Base-by-base conservation (phyloP, 2,113 vertebrate species). In the Daubentonia madagascariensis region DNA sequence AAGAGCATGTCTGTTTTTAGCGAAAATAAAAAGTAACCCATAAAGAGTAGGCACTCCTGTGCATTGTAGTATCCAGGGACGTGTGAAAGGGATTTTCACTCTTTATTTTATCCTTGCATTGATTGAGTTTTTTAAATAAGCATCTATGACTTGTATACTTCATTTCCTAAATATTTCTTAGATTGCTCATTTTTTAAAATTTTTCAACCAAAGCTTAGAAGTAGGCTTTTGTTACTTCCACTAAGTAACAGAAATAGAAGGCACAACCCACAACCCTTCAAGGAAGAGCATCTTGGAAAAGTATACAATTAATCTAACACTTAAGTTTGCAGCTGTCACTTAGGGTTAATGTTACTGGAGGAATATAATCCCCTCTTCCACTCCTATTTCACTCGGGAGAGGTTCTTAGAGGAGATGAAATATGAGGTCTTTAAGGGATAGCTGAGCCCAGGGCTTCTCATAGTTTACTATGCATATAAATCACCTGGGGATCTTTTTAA, bases 1-100 rank as follows among this genome's bases (percentile, higher is more conserved):
- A 91, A 96, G 37, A 94, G 52, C 54, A 12, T 80, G n/a, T 48
- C 68, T 93, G 16, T 65, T 96, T 92, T 87, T 83, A 90, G 28
- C 35, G 79, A 86, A 95, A 94, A 89, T 68, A 70, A 84, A 91
- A 93, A 68, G 23, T 72, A 85, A 65, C 6, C 63, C 61, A 5
- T 75, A 68, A 91, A 91, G 23, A 70, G 43, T 70, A 70, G 35
- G 25, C 68, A 68, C 59, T 54, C 30, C 65, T 83, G 14, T 70
- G 63, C 54, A 63, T 35, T 67, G 22, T 22, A 54, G 13, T n/a
- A 57, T 40, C n/a, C 73, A 65, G 40, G 32, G 28, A 89, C 40
- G 61, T 72, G 54, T 17, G 37, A 45, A 18, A 84, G 3, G 35
- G 4, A 18, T 22, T 65, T 87, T 79, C 25, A 30, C 23, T 68